Base-by-base conservation (phyloP, 2,797 vertebrate genomes). In the Esox lucius region DNA sequence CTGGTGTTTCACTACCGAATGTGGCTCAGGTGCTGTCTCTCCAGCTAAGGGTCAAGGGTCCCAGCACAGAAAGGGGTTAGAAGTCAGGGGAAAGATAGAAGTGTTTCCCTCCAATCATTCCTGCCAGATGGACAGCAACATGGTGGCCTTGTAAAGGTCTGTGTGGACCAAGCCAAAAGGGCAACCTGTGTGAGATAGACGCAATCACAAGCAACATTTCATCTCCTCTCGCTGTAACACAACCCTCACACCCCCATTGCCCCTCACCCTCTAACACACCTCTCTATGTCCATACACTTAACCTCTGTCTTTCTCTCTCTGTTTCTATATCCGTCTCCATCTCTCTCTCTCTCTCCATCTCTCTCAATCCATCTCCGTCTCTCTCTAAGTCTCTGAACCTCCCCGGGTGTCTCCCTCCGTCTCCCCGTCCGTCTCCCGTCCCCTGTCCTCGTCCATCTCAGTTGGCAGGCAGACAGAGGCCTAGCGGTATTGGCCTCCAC, bases 21-120 rank as follows among this genome's bases (percentile, higher is more conserved):
- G 42, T 46, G 42, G 4, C 42, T 46, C 53, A 56, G 19, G 53
- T 56, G n/a, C 53, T 5, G n/a, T n/a, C 19, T n/a, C 53, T 56
- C 53, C 1, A n/a, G 53, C 53, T 56, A 19, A n/a, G n/a, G 19
- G 53, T 56, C 53, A 56, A 56, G 86, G 76, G 82, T 86, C 81
- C 83, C 79, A 67, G 62, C 51, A 80, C 83, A 66, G 64, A 70
- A 70, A 83, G 56, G 64, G 88, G 83, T 73, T 84, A 90, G 86
- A 88, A 88, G 89, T 90, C 81, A 12, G 0, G 4, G 46, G 65
- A 68, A 74, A 85, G 81, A 82, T 83, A 80, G 83, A 72, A 82
- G 85, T 74, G 67, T 81, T 83, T 75, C 75, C 88, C 83, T 83
- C 84, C 77, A 88, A 82, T 83, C 84, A 81, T 85, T 75, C 74